These are phyloP conservation scores for Cryptocephalus primarius DNA, from an alignment of 2,888 invertebrate species.

Conservation along the genomic window DNA sequence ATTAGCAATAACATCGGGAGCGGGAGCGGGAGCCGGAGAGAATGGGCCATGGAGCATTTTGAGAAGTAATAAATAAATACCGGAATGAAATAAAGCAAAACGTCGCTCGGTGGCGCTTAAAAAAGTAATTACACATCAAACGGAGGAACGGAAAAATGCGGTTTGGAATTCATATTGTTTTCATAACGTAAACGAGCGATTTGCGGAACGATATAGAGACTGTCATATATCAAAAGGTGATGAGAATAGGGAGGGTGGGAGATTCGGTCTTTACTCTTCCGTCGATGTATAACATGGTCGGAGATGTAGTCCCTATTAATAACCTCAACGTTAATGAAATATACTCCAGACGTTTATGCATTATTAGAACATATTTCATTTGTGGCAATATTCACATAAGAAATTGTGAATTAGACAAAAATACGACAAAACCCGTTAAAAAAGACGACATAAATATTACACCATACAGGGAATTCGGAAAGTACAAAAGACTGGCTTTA, in stretches of 20 bases:
- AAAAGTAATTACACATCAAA: constrained; percentile 41
- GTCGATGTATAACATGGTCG: no score
- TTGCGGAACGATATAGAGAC: constrained; percentile 14
- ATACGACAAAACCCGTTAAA: no score
- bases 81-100: constrained; percentile 32
- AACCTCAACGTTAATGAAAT: no score
- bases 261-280: background rate
- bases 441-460: no score
- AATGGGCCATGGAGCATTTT: constrained; percentile 10
- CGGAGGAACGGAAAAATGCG: constrained; percentile 36
- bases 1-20: no score
- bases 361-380: no score
- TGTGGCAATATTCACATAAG: no score
- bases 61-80: constrained; percentile 31
- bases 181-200: constrained; percentile 33
- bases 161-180: constrained; percentile 40
- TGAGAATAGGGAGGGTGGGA: constrained; percentile 1
- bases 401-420: no score
- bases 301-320: no score
- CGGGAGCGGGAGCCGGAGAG: background rate
- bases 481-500: no score
- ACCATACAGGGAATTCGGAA: no score
- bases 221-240: constrained; percentile 6
- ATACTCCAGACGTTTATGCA: no score
- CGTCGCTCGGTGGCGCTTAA: constrained; percentile 20